Conservation (phyloP, 2,888 invertebrate genomes). For the Erynnis tages region DNA sequence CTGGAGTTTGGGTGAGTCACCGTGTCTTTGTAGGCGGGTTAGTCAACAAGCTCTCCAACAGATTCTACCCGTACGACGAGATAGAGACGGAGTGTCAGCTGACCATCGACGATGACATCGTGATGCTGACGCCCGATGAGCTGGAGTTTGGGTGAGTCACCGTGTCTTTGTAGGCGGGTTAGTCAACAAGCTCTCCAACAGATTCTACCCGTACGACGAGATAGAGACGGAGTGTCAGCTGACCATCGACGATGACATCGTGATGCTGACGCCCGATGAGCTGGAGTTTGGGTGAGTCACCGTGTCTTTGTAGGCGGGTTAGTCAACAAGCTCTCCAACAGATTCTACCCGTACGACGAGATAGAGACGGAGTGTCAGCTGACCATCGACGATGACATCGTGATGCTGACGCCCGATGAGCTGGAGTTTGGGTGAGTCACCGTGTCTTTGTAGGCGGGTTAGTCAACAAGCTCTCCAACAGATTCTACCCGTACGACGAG, state of each 20-base stretch:
- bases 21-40: conserved; percentile 59
- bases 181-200: conserved; percentile 96
- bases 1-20: conserved; percentile 92
- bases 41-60: conserved; percentile 96
- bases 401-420: conserved; percentile 97
- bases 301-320: conserved; percentile 59
- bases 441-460: no score
- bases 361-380: conserved; percentile 98
- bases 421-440: conserved; percentile 92
- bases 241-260: conserved; percentile 97
- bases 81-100: conserved; percentile 98
- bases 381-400: conserved; percentile 97
- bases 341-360: conserved; percentile 97
- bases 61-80: conserved; percentile 97
- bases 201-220: conserved; percentile 97
- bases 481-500: conserved; percentile 97
- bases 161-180: conserved; percentile 59
- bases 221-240: conserved; percentile 98
- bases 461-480: conserved; percentile 96
- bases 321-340: conserved; percentile 96
- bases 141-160: conserved; percentile 92
- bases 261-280: conserved; percentile 97
- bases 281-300: conserved; percentile 92
- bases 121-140: conserved; percentile 97
- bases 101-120: conserved; percentile 97